Percentiles rank a stretch among this genome's conserved stretches.
Evolutionary conservation across 2,113 vertebrate species (phyloP).

Genomic region (Telmatochromis brachygnathus): DNA sequence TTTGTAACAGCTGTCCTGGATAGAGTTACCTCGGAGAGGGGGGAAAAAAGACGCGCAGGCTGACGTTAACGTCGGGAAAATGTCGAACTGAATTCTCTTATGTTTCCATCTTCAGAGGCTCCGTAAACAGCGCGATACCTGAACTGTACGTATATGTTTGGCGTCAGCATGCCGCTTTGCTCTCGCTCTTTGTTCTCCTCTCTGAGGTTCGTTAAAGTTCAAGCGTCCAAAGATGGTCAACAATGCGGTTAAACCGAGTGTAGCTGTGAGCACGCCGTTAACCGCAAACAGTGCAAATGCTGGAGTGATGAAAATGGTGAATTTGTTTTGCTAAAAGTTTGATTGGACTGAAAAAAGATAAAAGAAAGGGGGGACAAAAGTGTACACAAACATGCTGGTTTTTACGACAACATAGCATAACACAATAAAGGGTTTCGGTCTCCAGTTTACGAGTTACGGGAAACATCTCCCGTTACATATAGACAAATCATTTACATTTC

Average conservation of each 20-base stretch:
- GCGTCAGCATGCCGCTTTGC: neutral
- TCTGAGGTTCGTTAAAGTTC: neutral
- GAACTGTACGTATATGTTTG: constrained; percentile 19
- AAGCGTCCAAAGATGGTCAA: neutral
- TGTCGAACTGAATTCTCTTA: neutral
- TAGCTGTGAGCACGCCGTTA: neutral
- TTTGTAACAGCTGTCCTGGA: constrained; percentile 46
- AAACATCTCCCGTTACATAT: neutral
- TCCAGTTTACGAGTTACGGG: neutral
- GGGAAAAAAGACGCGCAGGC: fast-evolving
- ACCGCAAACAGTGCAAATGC: neutral
- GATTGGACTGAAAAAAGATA: neutral
- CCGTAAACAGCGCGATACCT: neutral
- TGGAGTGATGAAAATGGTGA: neutral
- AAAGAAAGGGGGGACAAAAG: neutral
- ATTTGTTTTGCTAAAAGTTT: neutral
- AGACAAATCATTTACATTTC: neutral
- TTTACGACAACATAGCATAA: neutral
- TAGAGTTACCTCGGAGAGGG: constrained; percentile 18
- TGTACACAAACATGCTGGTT: neutral
- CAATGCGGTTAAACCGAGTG: neutral
- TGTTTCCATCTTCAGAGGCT: neutral
- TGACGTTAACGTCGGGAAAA: neutral
- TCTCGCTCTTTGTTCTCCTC: constrained; percentile 17
- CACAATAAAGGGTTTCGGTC: neutral